These are phyloP conservation scores for Clivina fossor DNA, from an alignment of 2,888 invertebrate species.

Conservation along the genomic window DNA sequence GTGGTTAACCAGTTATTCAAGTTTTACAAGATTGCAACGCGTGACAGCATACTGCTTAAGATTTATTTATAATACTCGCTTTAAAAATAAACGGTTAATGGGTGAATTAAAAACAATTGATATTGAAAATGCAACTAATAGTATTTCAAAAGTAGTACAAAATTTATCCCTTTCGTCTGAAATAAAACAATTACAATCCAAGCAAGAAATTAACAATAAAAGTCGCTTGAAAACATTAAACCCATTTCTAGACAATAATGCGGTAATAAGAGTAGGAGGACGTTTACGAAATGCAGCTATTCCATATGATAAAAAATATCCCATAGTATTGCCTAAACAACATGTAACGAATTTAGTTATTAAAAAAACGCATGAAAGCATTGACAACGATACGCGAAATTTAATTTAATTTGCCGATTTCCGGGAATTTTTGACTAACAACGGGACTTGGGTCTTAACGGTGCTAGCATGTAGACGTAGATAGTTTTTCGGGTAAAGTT, in stretches of 20 bases:
- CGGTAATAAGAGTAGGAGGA: conserved; percentile 14
- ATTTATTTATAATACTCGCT: conserved; percentile 5
- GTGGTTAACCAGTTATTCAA: conserved; percentile 7
- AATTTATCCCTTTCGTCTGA: neutral
- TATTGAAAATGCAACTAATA: conserved; percentile 1
- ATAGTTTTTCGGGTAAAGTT: no score
- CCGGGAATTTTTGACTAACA: no score
- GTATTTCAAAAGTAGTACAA: neutral
- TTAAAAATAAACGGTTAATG: neutral
- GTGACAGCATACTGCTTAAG: conserved; percentile 2
- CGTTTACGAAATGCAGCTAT: no score
- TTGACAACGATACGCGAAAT: no score
- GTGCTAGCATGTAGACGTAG: no score
- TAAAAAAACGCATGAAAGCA: no score
- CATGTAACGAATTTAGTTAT: no score
- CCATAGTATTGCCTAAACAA: no score
- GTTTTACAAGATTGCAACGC: conserved; percentile 6
- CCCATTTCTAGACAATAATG: conserved; percentile 7
- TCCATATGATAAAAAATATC: no score
- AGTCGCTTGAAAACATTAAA: conserved; percentile 4
- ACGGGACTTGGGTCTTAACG: no score
- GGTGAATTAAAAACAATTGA: neutral
- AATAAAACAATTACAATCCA: neutral
- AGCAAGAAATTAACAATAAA: neutral
- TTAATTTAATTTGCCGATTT: no score